Evolutionary conservation across 2,113 vertebrate species (phyloP).

Genomic region (Chionomys nivalis): DNA sequence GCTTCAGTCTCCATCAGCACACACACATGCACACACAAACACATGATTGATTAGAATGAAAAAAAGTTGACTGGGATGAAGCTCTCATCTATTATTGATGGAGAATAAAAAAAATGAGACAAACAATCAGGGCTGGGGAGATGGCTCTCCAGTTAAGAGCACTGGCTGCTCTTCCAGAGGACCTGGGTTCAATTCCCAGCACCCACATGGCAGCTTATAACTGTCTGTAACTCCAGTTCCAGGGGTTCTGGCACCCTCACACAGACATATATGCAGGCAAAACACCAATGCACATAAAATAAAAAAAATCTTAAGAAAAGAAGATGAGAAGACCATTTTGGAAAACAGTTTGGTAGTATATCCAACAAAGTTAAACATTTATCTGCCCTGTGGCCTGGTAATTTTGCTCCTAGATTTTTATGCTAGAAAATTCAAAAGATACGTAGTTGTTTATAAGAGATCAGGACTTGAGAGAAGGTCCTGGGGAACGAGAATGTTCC

Average conservation of each 20-base stretch:
- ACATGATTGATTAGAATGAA: not conserved
- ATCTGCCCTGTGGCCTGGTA: not conserved
- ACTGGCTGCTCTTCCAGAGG: not conserved
- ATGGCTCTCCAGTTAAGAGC: not conserved
- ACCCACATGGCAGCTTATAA: not conserved
- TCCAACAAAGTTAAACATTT: constrained; percentile 18
- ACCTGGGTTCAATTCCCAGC: not conserved
- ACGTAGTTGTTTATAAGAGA: not conserved
- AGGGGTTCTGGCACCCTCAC: not conserved
- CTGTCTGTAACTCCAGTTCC: not conserved
- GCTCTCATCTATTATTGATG: not conserved
- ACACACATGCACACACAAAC: not conserved
- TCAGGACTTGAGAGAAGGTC: not conserved
- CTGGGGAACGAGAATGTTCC: not conserved
- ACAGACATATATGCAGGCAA: not conserved
- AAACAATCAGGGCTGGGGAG: not conserved
- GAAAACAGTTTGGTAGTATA: not conserved
- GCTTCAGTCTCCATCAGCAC: not conserved
- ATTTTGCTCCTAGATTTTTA: not conserved
- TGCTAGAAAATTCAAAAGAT: constrained; percentile 33
- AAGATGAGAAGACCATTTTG: not conserved
- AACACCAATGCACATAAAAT: not conserved
- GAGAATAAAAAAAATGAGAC: constrained; percentile 1
- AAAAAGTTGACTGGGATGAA: not conserved
- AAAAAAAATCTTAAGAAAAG: not conserved